A percentile compares a stretch with the other conserved stretches of the same genome.
These are phyloP conservation scores for Noctua pronuba DNA, from an alignment of 2,888 invertebrate genomes.

Conservation along the genomic window DNA sequence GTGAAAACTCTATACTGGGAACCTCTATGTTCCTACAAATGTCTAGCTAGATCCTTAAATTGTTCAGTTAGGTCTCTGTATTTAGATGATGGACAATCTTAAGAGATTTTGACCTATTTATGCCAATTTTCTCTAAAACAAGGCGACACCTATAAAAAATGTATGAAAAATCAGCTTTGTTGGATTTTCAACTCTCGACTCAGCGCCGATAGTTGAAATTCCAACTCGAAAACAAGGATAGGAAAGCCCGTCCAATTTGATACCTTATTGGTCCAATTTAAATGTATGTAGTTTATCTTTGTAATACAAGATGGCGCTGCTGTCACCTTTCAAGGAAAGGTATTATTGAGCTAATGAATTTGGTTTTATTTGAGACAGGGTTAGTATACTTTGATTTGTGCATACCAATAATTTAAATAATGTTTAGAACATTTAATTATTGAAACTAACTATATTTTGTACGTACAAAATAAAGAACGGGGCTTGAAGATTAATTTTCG, in stretches of 20 bases:
- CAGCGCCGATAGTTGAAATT: neutral
- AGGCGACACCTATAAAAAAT: neutral
- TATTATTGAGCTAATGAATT: neutral
- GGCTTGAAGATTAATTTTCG: neutral
- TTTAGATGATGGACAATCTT: neutral
- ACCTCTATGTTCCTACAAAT: neutral
- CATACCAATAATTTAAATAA: neutral
- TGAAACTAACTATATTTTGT: neutral
- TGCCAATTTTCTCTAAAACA: neutral
- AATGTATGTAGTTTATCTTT: slow-evolving; percentile 11
- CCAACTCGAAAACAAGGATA: neutral
- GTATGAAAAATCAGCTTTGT: neutral
- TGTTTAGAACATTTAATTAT: no score
- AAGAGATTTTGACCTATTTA: neutral
- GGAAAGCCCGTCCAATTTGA: neutral
- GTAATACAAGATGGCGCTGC: slow-evolving; percentile 38
- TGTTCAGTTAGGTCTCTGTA: neutral
- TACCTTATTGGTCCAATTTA: neutral
- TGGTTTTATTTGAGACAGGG: neutral
- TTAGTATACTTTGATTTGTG: neutral
- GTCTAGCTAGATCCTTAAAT: neutral
- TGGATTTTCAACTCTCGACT: neutral
- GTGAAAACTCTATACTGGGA: neutral
- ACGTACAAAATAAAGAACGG: neutral
- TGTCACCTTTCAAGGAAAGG: neutral